Conservation (phyloP, 2,888 invertebrate species). For the Luffia ferchaultella region DNA sequence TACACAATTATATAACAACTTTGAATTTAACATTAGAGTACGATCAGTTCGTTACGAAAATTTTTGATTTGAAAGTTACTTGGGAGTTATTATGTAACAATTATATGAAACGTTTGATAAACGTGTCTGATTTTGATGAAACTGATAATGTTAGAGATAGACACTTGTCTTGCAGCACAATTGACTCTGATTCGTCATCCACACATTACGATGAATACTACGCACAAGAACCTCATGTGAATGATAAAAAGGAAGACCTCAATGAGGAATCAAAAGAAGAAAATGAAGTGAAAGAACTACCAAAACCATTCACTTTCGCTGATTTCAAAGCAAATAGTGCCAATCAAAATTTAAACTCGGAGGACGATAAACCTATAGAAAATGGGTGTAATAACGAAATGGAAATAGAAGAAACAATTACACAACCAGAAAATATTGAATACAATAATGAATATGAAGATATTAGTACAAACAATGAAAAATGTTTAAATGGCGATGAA, state of each 20-base stretch:
- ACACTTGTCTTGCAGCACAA: constrained; percentile 43
- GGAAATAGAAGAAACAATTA: too few relatives aligned
- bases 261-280: constrained; percentile 14
- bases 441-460: too few relatives aligned
- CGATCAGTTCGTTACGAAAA: constrained; percentile 66
- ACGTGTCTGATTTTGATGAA: constrained; percentile 47
- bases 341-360: too few relatives aligned
- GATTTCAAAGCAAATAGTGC: constrained; percentile 58
- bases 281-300: constrained; percentile 26
- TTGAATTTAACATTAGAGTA: constrained; percentile 61
- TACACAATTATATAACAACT: constrained; percentile 65
- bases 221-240: constrained; percentile 21
- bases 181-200: constrained; percentile 43
- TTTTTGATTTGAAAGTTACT: constrained; percentile 68
- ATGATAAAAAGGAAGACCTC: constrained; percentile 13
- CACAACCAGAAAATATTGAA: too few relatives aligned
- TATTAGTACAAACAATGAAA: too few relatives aligned
- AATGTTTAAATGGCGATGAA: too few relatives aligned
- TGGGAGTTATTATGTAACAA: constrained; percentile 69
- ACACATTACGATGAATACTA: constrained; percentile 47
- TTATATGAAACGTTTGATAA: constrained; percentile 57
- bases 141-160: constrained; percentile 36
- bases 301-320: constrained; percentile 62
- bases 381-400: too few relatives aligned
- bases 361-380: too few relatives aligned